Base-by-base conservation (phyloP, 1,140 invertebrate genomes). In the Eufriesea mexicana region DNA sequence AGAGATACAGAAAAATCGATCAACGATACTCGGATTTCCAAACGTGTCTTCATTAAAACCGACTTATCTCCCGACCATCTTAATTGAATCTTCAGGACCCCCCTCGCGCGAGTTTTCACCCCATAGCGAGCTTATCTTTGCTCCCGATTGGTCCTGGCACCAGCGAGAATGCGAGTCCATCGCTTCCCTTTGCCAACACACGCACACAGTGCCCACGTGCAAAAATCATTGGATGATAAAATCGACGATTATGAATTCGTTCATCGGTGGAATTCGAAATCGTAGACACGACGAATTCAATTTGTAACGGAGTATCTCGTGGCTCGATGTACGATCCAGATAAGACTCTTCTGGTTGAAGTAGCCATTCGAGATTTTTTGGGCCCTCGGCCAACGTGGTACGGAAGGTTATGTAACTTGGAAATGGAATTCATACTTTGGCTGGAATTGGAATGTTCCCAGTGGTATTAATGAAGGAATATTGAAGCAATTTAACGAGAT, bases 61-160 rank as follows among this genome's bases (percentile, higher is more conserved):
- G 68, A 66, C 16, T 72, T 77, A 59, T 42, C 68, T 79, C n/a
- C 47, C 49, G 54, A 67, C 75, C 54, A 84, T 73, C 75, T 85
- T 85, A 81, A 86, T 85, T 82, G 59, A 85, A 85, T 86, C 66
- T 76, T 85, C 55, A 61, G 23, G 42, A 61, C 14, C 73, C 61
- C 66, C 28, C 47, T n/a, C 59, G 68, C 54, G 45, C 61, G 70
- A 77, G 70, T 86, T 79, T n/a, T 79, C 81, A 51, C 51, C 66
- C 14, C 14, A 71, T 25, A 0, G 18, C 70, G 47, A 16, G 57
- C 25, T 77, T 78, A 71, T 84, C 73, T 47, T 14, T 18, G 16
- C 23, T 54, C n/a, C 47, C 23, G 67, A 77, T 66, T 70, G 71
- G 68, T 16, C 14, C 51, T 20, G 2, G 57, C 16, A 61, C 47